Evolutionary conservation across 2,888 invertebrate species (phyloP), one percentile per base, ranked within the genome.

Genomic region (Dione vanillae): DNA sequence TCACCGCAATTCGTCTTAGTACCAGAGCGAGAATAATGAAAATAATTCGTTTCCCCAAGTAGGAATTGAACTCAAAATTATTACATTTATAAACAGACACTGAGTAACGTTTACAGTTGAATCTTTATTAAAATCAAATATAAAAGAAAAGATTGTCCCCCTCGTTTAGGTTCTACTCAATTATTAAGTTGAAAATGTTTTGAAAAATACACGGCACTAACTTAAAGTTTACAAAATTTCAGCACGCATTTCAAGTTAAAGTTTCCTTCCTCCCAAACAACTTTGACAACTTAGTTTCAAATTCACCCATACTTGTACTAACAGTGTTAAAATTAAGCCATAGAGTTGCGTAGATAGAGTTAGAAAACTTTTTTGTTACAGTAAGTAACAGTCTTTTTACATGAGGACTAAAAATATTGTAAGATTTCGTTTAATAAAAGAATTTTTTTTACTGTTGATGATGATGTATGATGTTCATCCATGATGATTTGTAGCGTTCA

Each of bases 251-350:
- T 27, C 45, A 61, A 64, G 47, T 64, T 40, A 49, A 49, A 64
- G 40, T 64, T 64, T 64, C 35, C 51, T 19, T 64, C 49, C 37
- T 51, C 14, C 47, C 16, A 35, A 64, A 49, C 64, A 64, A 64
- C 64, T 35, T 14, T 49, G 19, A 37, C 40, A 64, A 64, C 64
- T 49, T 20, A 64, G 64, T 64, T 64, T 37, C 49, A 64, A 64
- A 64, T 19, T 51, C 37, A 51, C 64, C 64, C 37, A 49, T 49
- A 51, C 64, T 64, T 40, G 64, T 64, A 49, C 27, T n/a, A 27
- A n/a, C 43, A n/a, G 16, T 37, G 56, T 56, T 16, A 16, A 56
- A 56, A 37, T 37, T 56, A 56, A 56, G 37, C 16, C 37, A 16
- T 40, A 56, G 56, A 56, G 54, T 37, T 56, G 54, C 37, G 35